phyloP scores from a whole-genome alignment of 2,888 invertebrate genomes.

The Altica lythri region DNA sequence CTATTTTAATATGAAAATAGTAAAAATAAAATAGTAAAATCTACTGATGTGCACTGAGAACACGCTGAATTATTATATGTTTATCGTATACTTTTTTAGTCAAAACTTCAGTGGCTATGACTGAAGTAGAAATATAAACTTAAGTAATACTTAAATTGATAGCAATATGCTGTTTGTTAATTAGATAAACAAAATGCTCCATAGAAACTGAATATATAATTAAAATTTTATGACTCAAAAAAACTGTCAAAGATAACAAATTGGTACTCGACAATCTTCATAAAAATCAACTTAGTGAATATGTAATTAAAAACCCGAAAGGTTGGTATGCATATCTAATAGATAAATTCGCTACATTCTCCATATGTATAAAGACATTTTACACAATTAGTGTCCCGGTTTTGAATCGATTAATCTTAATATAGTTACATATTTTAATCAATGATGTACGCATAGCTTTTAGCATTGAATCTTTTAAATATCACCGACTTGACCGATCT shows the following conservation, averaged over 20 bases:
- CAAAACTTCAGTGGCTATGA: too few species aligned
- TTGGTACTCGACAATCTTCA: not conserved
- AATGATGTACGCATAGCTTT: not conserved
- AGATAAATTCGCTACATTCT: constrained; percentile 8
- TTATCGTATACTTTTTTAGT: too few species aligned
- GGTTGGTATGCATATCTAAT: constrained; percentile 2
- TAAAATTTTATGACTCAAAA: not conserved
- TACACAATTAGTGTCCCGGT: constrained; percentile 1
- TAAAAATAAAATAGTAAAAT: too few species aligned
- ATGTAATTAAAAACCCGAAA: not conserved
- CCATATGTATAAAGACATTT: constrained; percentile 8
- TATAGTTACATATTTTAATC: constrained; percentile 11
- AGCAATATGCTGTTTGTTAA: too few species aligned
- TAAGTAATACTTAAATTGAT: too few species aligned
- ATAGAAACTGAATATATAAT: not conserved
- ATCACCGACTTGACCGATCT: not conserved
- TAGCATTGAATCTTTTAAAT: constrained; percentile 1
- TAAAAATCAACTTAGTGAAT: not conserved
- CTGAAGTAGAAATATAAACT: too few species aligned
- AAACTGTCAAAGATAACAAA: not conserved
- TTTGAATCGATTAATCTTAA: constrained; percentile 14
- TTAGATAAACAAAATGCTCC: too few species aligned
- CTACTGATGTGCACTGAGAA: too few species aligned
- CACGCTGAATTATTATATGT: too few species aligned
- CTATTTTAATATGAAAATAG: too few species aligned